These are phyloP conservation scores for Lottia scabra DNA, from an alignment of 2,888 invertebrate species.

Conservation along the genomic window DNA sequence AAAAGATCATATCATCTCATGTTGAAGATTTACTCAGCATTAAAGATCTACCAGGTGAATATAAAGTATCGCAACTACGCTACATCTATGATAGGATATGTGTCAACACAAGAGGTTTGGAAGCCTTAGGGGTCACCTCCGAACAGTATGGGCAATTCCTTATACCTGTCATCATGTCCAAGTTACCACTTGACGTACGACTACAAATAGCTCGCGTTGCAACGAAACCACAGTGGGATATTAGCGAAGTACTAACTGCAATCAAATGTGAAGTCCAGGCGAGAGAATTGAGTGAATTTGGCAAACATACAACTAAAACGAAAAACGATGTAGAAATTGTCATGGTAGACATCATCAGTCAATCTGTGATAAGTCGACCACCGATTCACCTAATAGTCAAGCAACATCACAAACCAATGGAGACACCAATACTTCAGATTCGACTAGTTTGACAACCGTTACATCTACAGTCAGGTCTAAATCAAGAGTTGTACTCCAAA, in stretches of 20 bases:
- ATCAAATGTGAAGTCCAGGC: slow-evolving; percentile 1
- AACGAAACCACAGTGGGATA: background rate
- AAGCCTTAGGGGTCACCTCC: background rate
- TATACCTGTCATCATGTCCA: slow-evolving; percentile 12
- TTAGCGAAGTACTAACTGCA: background rate
- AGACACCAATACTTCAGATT: background rate
- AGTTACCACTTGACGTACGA: background rate
- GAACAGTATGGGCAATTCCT: slow-evolving; percentile 6
- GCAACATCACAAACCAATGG: background rate
- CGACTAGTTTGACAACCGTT: background rate
- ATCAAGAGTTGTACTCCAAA: background rate
- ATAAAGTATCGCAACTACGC: background rate
- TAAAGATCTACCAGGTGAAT: background rate
- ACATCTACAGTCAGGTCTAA: background rate
- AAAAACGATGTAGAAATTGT: background rate
- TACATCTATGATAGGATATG: background rate
- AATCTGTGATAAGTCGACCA: background rate
- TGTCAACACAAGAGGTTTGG: slow-evolving; percentile 1
- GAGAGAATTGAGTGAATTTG: too few relatives aligned
- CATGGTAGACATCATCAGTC: background rate
- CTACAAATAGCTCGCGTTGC: background rate
- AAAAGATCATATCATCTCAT: background rate
- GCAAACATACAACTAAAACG: too few relatives aligned
- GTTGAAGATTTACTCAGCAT: background rate
- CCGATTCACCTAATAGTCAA: background rate